Evolutionary conservation across 1,140 invertebrate species (phyloP).

Genomic region (Halictus rubicundus): DNA sequence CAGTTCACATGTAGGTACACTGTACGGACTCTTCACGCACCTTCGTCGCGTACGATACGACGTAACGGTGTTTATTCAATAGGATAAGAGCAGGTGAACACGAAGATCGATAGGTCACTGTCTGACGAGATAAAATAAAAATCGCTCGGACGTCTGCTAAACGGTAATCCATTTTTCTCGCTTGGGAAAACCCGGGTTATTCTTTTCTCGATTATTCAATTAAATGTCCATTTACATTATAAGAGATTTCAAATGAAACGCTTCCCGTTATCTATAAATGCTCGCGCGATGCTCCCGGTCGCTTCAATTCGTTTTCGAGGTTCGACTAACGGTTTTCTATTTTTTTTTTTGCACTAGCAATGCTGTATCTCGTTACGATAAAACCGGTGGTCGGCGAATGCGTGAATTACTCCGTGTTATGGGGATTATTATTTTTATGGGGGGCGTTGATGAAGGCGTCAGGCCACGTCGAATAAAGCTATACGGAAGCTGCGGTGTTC

Average conservation of each 20-base stretch:
- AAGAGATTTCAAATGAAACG: not conserved
- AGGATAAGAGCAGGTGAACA: not conserved
- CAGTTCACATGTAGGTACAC: too few relatives aligned
- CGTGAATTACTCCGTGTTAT: not conserved
- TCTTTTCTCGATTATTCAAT: not conserved
- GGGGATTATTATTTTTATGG: conserved; percentile 19
- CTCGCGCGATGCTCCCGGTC: too few relatives aligned
- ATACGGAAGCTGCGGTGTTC: conserved; percentile 21
- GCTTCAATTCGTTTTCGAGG: not conserved
- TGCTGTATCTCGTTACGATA: too few relatives aligned
- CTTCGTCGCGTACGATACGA: too few relatives aligned
- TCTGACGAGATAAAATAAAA: not conserved
- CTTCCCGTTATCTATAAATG: not conserved
- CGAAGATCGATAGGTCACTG: conserved; percentile 11
- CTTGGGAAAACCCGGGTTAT: not conserved
- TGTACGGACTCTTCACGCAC: too few relatives aligned
- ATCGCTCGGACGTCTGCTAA: not conserved
- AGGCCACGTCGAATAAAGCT: conserved; percentile 31
- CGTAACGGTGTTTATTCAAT: not conserved
- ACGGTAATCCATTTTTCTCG: not conserved
- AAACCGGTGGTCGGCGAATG: not conserved
- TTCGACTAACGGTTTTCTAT: not conserved
- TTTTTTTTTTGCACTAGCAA: too few relatives aligned
- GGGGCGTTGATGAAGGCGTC: not conserved
- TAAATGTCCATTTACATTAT: not conserved